Conservation (phyloP, 1,140 invertebrate genomes). For the Sarcophaga bullata region DNA sequence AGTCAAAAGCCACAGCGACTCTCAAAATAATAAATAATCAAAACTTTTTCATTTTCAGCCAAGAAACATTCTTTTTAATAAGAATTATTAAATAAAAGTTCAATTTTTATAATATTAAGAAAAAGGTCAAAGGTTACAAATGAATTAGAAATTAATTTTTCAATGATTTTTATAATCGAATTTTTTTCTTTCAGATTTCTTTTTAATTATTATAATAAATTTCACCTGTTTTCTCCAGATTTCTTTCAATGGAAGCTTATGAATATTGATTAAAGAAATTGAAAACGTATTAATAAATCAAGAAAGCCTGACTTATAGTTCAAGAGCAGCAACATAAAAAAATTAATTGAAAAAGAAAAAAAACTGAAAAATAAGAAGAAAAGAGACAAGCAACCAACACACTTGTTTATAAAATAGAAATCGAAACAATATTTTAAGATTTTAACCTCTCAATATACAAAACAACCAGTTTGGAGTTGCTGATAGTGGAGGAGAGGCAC, state of each 20-base stretch:
- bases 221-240: neutral
- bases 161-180: too few species aligned
- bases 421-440: slow-evolving; percentile 6
- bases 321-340: neutral
- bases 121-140: too few species aligned
- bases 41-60: too few species aligned
- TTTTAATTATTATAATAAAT: neutral
- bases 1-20: too few species aligned
- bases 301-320: neutral
- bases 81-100: too few species aligned
- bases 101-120: too few species aligned
- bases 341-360: slow-evolving; percentile 1
- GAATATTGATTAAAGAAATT: neutral
- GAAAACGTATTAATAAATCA: neutral
- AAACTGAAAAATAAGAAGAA: neutral
- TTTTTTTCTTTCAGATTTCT: neutral
- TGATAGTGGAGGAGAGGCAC: too few species aligned
- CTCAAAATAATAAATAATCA: too few species aligned
- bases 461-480: neutral
- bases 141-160: too few species aligned
- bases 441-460: neutral
- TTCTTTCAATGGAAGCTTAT: neutral
- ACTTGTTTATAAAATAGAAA: neutral
- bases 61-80: too few species aligned
- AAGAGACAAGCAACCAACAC: neutral